Conservation (phyloP, 2,113 vertebrate species). For the Sula dactylatra region DNA sequence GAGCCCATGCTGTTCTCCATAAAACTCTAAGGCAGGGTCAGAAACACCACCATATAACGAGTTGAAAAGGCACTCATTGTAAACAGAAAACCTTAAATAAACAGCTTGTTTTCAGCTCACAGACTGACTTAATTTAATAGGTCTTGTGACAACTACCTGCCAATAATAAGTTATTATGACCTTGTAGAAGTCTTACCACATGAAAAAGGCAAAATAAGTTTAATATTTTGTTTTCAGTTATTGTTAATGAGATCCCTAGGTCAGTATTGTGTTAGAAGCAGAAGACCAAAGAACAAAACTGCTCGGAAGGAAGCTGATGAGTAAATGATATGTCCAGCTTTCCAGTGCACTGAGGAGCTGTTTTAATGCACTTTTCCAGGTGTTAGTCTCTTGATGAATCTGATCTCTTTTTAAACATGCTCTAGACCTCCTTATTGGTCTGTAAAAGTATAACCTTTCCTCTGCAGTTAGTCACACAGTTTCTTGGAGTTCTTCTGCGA, state of each 20-base stretch:
- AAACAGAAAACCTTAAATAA: not conserved
- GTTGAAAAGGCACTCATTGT: not conserved
- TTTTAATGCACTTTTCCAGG: not conserved
- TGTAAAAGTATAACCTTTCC: not conserved
- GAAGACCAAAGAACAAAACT: not conserved
- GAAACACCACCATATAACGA: not conserved
- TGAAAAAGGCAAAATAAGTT: not conserved
- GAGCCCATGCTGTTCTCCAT: not conserved
- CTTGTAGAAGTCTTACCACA: not conserved
- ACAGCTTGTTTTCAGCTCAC: not conserved
- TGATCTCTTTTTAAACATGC: not conserved
- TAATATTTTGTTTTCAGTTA: not conserved
- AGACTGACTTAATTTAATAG: not conserved
- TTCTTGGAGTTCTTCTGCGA: not conserved
- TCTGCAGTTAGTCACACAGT: not conserved
- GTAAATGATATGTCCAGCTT: not conserved
- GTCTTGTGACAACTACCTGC: not conserved
- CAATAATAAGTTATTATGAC: not conserved
- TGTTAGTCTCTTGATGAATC: not conserved
- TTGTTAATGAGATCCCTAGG: not conserved
- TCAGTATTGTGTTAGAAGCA: not conserved
- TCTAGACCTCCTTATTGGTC: not conserved
- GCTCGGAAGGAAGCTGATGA: not conserved
- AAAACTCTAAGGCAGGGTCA: not conserved
- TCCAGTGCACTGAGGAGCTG: not conserved